Evolutionary conservation across 2,113 vertebrate genomes (phyloP), one percentile per base, ranked within the genome.

Genomic region (Cyprinodon tularosa): DNA sequence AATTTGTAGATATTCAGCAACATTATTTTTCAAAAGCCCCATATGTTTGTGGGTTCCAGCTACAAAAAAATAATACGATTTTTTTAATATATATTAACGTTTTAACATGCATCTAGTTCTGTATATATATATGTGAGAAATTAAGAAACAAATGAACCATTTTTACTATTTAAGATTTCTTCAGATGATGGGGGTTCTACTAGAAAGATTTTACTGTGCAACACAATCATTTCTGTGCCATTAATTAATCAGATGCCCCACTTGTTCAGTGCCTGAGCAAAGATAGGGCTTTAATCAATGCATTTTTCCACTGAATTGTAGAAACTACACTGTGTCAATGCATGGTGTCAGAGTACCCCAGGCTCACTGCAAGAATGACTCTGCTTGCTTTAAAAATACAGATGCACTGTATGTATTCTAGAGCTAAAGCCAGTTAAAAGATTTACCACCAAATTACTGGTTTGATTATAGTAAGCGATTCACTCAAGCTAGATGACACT

Each of bases 241-340:
- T 68, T 80, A 74, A 79, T 66, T 83, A 70, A 79, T 81, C 74
- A 84, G 72, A 84, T 66, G 76, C 63, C 77, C 37, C 13, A 29
- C 36, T 44, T 17, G 40, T 53, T 74, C 15, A 44, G 71, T 71
- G 65, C 76, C 48, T 76, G 71, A 67, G 69, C 36, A 29, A n/a
- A 76, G 39, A 48, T 47, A 44, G 2, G 15, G 48, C 48, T 68
- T 74, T 47, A 76, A 66, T 88, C 84, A 44, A 44, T 67, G 65
- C 39, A 39, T 1, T 74, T 81, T 68, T 64, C 65, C 74, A 66
- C 72, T 74, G 62, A 78, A 78, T 70, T 82, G 68, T 22, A 12
- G 67, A 78, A 67, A 77, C 61, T 42, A 40, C 76, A 76, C 50
- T 37, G 1, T 74, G 78, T 73, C 45, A 15, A 20, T 40, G 42